Evolutionary conservation across 2,113 vertebrate species (phyloP), one percentile per base, ranked within the genome.

Genomic region (Nibea albiflora): DNA sequence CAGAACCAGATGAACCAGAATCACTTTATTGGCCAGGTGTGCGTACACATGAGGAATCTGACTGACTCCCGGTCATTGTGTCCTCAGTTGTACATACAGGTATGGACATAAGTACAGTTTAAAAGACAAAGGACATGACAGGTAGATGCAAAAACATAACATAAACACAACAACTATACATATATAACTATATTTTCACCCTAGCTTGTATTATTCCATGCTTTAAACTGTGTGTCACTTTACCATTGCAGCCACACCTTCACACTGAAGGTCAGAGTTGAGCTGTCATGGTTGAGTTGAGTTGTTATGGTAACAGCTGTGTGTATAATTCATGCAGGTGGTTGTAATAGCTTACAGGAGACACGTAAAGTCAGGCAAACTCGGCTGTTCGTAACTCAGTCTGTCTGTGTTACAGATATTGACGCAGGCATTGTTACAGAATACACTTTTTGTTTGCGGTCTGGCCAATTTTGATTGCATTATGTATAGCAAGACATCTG

Each of bases 381-480:
- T 57, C 39, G 28, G 79, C 64, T 60, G 70, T 57, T 68, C 68
- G 85, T 78, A 82, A 80, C 79, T 80, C 24, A 58, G 63, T 42
- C 69, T n/a, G 71, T 78, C 77, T 76, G 69, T 50, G 60, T 79
- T 76, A 75, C 74, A 65, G 78, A 80, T 85, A 70, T 71, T 62
- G 73, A 79, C 3, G 66, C 71, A 73, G 57, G 80, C 52, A 39
- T 61, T 54, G 81, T 80, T 77, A 82, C 73, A 87, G 76, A 90
- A 86, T 71, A 82, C 61, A 47, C 72, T 54, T 80, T 90, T 82
- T 77, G 65, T 73, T 84, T 83, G 77, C n/a, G 44, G 78, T 86
- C 76, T 86, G 83, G 66, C 47, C 72, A 28, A 42, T 92, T 91
- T 89, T 89, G 84, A 90, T 88, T 91, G 50, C 85, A 85, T 90